Conservation (phyloP, 2,888 invertebrate genomes). For the Tinea trinotella region DNA sequence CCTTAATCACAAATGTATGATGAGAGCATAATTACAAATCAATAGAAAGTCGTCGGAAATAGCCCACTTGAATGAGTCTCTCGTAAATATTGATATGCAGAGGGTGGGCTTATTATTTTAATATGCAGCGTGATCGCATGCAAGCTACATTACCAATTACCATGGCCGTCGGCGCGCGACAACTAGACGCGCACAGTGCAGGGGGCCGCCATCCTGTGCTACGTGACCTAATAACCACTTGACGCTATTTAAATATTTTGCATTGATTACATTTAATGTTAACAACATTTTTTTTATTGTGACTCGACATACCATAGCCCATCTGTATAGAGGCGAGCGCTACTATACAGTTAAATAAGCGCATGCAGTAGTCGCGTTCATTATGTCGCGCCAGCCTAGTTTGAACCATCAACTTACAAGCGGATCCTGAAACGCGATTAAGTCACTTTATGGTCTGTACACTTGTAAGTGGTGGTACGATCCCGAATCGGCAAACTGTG, state of each 20-base stretch:
- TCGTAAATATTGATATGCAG: constrained; percentile 19
- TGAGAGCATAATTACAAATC: constrained; percentile 13
- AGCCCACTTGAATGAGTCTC: constrained; percentile 5
- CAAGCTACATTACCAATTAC: constrained; percentile 22
- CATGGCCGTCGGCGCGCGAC: constrained; percentile 23
- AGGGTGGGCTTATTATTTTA: constrained; percentile 21
- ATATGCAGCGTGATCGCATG: constrained; percentile 21
- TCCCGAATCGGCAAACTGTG: too few species aligned
- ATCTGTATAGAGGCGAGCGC: too few species aligned
- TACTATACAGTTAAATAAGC: too few species aligned
- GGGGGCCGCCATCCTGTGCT: background rate
- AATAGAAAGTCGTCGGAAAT: constrained; percentile 14
- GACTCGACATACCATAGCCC: too few species aligned
- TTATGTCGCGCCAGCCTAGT: too few species aligned
- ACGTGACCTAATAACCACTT: constrained; percentile 4
- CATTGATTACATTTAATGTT: background rate
- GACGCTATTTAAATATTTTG: background rate
- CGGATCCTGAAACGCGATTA: too few species aligned
- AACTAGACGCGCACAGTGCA: constrained; percentile 10
- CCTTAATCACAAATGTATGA: constrained; percentile 14
- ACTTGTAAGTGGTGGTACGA: too few species aligned
- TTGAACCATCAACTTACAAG: too few species aligned
- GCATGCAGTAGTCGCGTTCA: too few species aligned
- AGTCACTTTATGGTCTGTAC: too few species aligned
- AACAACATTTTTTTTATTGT: too few species aligned